Base-by-base conservation (phyloP, 2,888 invertebrate species). In the Andrena bicolor region DNA sequence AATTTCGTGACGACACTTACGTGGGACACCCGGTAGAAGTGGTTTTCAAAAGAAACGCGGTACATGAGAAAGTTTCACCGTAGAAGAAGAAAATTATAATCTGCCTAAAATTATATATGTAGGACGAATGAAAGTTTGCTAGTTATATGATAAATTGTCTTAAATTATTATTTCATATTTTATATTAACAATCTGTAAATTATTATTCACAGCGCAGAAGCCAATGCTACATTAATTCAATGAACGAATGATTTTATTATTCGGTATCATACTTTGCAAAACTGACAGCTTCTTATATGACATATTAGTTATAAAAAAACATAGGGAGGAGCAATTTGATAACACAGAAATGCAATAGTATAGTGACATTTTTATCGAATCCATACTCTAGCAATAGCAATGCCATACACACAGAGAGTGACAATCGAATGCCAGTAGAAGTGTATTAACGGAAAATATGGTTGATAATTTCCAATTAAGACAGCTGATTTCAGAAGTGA, bases 351-450 rank as follows among this genome's bases (percentile, higher is more conserved):
- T 74, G 70, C 71, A 77, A 71, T 81, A 66, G 23, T 23, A 69
- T 61, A 69, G 70, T 80, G 73, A 65, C 61, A 77, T 61, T 81
- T 81, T 77, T 81, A 48, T 80, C 56, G 76, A 76, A 73, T 80
- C 80, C 77, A 77, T 81, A 77, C 73, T 81, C 77, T 81, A 83
- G 77, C 77, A 74, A 81, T 81, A 53, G 20, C 66, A 63, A 77
- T 74, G 61, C 53, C 26, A 71, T 81, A 74, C 81, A 65, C 58
- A 64, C 23, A n/a, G 51, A 26, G 41, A 65, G 60, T n/a, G 20
- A 60, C 74, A 60, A 56, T 60, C 53, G 64, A 61, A n/a, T 13
- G 7, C 1, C 58, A 41, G 8, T 26, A 63, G 30, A 48, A 56
- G 6, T 5, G n/a, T n/a, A 28, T 10, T 6, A n/a, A 4, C n/a